A percentile compares a stretch with the other conserved stretches of the same genome.
Evolutionary conservation across 2,113 vertebrate species (phyloP).

Genomic region (Scomber scombrus): DNA sequence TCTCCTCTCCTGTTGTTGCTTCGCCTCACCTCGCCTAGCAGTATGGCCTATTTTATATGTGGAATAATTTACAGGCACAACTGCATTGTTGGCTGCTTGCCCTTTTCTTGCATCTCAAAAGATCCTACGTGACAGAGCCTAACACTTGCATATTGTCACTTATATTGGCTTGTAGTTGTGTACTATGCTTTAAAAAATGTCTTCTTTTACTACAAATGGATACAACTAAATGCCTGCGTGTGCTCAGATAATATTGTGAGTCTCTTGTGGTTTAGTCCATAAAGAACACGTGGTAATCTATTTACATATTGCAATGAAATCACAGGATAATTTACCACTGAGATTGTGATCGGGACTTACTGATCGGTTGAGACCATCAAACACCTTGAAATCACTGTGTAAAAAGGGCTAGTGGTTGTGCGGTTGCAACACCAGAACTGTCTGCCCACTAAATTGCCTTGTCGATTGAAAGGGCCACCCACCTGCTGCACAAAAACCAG

Average conservation of each 20-base stretch:
- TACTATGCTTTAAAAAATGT: background rate
- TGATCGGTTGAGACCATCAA: conserved; percentile 16
- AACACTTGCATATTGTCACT: conserved; percentile 15
- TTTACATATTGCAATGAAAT: conserved; percentile 9
- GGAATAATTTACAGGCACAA: conserved; percentile 38
- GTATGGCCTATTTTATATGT: conserved; percentile 20
- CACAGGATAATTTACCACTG: background rate
- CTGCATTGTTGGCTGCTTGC: conserved; percentile 36
- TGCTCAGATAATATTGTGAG: conserved; percentile 17
- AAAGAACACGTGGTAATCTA: conserved; percentile 27
- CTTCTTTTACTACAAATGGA: background rate
- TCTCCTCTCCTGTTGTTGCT: conserved; percentile 32
- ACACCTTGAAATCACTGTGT: background rate
- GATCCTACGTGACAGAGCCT: conserved; percentile 27
- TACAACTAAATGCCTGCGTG: background rate
- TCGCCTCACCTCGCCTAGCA: background rate
- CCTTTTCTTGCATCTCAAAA: conserved; percentile 18
- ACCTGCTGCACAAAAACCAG: conserved; percentile 8
- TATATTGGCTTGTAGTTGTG: background rate
- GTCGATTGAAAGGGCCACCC: conserved; percentile 9
- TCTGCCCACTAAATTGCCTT: background rate
- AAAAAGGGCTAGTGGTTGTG: conserved; percentile 23
- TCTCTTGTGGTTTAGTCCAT: conserved; percentile 16
- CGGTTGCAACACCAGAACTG: conserved; percentile 34
- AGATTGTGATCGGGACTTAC: conserved; percentile 1